Evolutionary conservation across 2,888 invertebrate genomes (phyloP), one percentile per base, ranked within the genome.

Genomic region (Ophion costatus): DNA sequence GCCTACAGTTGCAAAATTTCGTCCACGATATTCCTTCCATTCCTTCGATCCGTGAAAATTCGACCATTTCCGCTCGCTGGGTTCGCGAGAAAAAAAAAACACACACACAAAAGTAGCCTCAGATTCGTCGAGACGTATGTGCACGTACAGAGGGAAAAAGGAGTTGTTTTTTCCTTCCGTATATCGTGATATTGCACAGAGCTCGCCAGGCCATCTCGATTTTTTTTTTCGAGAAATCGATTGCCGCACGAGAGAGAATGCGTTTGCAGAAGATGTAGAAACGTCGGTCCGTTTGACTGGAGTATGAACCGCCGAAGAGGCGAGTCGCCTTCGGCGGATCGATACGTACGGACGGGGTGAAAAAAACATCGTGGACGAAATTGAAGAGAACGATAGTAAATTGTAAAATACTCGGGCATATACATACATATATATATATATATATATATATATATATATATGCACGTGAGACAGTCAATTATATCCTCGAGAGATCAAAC

Each of bases 401-500:
- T 17, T 38, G 67, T 17, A 51, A 67, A 42, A 67, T 67, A 29
- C 38, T 45, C 67, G 67, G 9, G 29, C 38, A 66, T 20, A 1
- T 67, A 45, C 20, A 38, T 6, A 20, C 17, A 22, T 45, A 17
- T n/a, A 2, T 17, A 10, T 10, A 66, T 66, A 66, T 38, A 38
- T 38, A 38, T 38, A 5, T 7, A 38, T 38, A 38, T 38, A 38
- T 38, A 38, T 38, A 38, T 38, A 17, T n/a, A 4, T 17, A 5
- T 6, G 22, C 38, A 11, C 2, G 38, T 14, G 61, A 56, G 51
- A n/a, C 17, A 33, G 63, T 63, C 63, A 51, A n/a, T 83, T 64
- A 51, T 73, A 80, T 74, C 38, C 22, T 70, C 75, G 75, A 80
- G 61, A 84, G 70, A 79, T 71, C 29, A 73, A 38, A 51, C 38